phyloP scores from a whole-genome alignment of 2,797 vertebrate species.

The Macropus fuliginosus region DNA sequence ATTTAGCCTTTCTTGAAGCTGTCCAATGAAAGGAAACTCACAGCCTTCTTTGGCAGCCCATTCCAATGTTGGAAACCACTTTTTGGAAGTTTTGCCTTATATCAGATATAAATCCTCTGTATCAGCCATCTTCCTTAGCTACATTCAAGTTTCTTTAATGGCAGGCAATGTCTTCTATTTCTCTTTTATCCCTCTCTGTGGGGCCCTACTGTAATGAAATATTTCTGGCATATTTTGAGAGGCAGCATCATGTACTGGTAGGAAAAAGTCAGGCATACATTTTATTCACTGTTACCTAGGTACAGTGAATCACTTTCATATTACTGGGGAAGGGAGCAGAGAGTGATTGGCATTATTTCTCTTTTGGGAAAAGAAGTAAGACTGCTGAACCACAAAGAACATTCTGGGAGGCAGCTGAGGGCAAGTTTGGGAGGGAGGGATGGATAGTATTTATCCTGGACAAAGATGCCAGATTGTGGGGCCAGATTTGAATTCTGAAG shows the following conservation, averaged over 20 bases:
- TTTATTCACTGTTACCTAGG: background rate
- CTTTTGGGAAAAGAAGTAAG: background rate
- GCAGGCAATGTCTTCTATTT: background rate
- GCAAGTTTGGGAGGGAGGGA: background rate
- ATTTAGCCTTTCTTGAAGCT: background rate
- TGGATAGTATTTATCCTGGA: background rate
- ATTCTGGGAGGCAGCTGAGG: background rate
- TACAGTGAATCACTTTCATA: background rate
- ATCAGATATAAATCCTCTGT: background rate
- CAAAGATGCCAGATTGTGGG: background rate
- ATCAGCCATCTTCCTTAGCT: background rate
- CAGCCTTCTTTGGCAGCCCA: background rate
- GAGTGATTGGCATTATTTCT: background rate
- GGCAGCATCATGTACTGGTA: background rate
- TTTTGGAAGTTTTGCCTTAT: background rate
- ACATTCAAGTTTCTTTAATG: background rate
- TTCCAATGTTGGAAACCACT: background rate
- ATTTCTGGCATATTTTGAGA: background rate
- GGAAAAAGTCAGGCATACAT: background rate
- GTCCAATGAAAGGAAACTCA: background rate
- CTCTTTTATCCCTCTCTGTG: background rate
- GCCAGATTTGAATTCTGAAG: background rate
- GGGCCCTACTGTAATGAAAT: background rate
- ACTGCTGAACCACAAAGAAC: background rate
- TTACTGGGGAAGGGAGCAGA: background rate